Percentiles rank a stretch among this genome's conserved stretches.
These are phyloP conservation scores for Lasius fuliginosus DNA, from an alignment of 2,888 invertebrate species.

Conservation along the genomic window DNA sequence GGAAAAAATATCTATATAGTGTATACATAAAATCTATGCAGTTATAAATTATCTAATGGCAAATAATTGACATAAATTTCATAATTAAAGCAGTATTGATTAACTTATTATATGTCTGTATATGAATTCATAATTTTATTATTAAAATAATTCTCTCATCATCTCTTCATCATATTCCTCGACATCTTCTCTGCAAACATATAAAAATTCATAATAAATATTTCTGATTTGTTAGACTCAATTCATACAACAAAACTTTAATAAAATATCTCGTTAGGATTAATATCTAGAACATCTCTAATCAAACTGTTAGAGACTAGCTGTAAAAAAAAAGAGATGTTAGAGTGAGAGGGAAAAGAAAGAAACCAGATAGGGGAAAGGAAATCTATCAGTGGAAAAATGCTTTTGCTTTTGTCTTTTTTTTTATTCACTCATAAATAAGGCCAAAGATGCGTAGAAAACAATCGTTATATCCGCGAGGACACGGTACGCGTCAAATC, in stretches of 20 bases:
- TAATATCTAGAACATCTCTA: constrained; percentile 6
- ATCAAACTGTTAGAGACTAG: not conserved
- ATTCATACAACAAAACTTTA: constrained; percentile 5
- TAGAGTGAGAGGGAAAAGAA: not conserved
- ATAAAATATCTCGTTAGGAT: not conserved
- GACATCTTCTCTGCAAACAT: constrained; percentile 50
- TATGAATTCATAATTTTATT: constrained; percentile 10
- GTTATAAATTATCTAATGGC: not conserved
- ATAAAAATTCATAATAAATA: constrained; percentile 40
- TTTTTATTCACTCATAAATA: constrained; percentile 79
- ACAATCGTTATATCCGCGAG: constrained; percentile 77
- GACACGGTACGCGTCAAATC: constrained; percentile 74
- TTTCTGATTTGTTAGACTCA: not conserved
- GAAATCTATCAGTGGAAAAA: constrained; percentile 62
- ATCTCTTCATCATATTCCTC: constrained; percentile 50
- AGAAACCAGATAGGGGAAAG: constrained; percentile 37
- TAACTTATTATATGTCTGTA: not conserved
- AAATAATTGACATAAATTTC: constrained; percentile 11
- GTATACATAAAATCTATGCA: not conserved
- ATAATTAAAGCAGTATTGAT: constrained; percentile 3
- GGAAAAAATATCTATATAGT: constrained; percentile 9
- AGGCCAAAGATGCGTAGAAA: constrained; percentile 79
- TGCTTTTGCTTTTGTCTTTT: constrained; percentile 52
- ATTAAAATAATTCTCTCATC: constrained; percentile 50
- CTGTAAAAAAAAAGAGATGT: not conserved